Evolutionary conservation across 1,140 invertebrate species (phyloP).

Genomic region (Megalonaias nervosa): DNA sequence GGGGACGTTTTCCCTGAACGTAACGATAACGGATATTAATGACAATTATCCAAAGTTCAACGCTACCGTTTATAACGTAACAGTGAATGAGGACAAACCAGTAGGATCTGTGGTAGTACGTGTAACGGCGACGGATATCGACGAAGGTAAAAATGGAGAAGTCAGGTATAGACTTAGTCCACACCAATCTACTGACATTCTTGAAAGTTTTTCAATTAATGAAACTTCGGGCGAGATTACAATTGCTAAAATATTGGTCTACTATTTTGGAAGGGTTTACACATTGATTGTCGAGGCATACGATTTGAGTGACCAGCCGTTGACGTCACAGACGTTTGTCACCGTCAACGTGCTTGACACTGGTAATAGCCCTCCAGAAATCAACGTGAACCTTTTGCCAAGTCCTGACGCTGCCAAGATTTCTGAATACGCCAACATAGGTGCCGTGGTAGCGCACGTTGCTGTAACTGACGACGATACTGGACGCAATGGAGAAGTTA

Average conservation of each 20-base stretch:
- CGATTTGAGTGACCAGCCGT: slow-evolving; percentile 37
- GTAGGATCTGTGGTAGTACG: slow-evolving; percentile 64
- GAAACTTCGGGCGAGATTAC: slow-evolving; percentile 36
- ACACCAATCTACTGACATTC: slow-evolving; percentile 45
- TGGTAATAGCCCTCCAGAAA: slow-evolving; percentile 62
- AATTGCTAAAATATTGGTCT: slow-evolving; percentile 36
- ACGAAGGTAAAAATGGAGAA: slow-evolving; percentile 84
- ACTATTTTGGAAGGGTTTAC: slow-evolving; percentile 36
- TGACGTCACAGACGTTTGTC: slow-evolving; percentile 50
- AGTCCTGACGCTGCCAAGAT: slow-evolving; percentile 41
- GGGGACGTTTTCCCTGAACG: slow-evolving; percentile 74
- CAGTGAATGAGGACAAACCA: slow-evolving; percentile 50
- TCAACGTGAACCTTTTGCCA: slow-evolving; percentile 53
- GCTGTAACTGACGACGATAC: slow-evolving; percentile 47
- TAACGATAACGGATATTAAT: slow-evolving; percentile 74
- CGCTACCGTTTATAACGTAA: slow-evolving; percentile 87
- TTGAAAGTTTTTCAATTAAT: slow-evolving; percentile 41
- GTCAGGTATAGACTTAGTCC: slow-evolving; percentile 82
- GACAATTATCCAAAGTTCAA: slow-evolving; percentile 75
- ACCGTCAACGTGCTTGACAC: slow-evolving; percentile 62
- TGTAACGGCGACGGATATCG: slow-evolving; percentile 83
- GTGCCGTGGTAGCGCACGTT: slow-evolving; percentile 49
- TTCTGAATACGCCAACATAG: slow-evolving; percentile 42
- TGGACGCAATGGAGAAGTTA: slow-evolving; percentile 49
- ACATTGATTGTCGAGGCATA: slow-evolving; percentile 50